These are phyloP conservation scores for Nymphalis urticae DNA, from an alignment of 2,888 invertebrate genomes.

Conservation along the genomic window DNA sequence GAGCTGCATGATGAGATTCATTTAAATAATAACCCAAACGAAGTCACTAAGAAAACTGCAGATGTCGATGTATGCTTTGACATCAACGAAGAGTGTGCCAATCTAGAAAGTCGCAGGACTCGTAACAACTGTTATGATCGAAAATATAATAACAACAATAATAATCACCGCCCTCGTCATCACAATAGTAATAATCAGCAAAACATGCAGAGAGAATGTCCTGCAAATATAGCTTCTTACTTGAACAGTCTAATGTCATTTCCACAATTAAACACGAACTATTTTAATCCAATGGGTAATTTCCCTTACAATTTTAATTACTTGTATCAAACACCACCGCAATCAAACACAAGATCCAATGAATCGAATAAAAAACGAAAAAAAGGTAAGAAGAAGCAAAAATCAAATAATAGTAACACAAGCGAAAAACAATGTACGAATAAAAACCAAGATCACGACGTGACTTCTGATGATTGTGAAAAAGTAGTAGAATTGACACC, in stretches of 20 bases:
- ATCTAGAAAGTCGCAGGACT: slow-evolving; percentile 31
- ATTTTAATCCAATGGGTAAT: slow-evolving; percentile 24
- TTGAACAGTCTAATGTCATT: slow-evolving; percentile 31
- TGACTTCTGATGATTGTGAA: slow-evolving; percentile 6
- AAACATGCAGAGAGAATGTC: slow-evolving; percentile 26
- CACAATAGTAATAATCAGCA: slow-evolving; percentile 21
- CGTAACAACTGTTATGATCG: slow-evolving; percentile 25
- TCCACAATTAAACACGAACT: slow-evolving; percentile 28
- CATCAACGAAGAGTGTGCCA: slow-evolving; percentile 33
- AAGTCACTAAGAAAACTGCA: slow-evolving; percentile 1
- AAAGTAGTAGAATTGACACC: slow-evolving; percentile 17
- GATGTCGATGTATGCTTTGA: slow-evolving; percentile 28
- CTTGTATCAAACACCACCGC: slow-evolving; percentile 39
- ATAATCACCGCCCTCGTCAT: background rate
- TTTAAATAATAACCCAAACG: slow-evolving; percentile 16
- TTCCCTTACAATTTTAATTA: slow-evolving; percentile 42
- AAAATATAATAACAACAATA: background rate
- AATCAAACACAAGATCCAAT: slow-evolving; percentile 18
- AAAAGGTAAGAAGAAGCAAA: slow-evolving; percentile 32
- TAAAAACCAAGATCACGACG: slow-evolving; percentile 8
- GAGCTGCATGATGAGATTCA: background rate
- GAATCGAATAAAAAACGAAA: slow-evolving; percentile 27
- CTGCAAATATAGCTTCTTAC: slow-evolving; percentile 30
- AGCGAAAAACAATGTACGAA: slow-evolving; percentile 19
- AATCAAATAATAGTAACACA: slow-evolving; percentile 21